Evolutionary conservation across 2,113 vertebrate genomes (phyloP).

Genomic region (Dendropsophus ebraccatus): DNA sequence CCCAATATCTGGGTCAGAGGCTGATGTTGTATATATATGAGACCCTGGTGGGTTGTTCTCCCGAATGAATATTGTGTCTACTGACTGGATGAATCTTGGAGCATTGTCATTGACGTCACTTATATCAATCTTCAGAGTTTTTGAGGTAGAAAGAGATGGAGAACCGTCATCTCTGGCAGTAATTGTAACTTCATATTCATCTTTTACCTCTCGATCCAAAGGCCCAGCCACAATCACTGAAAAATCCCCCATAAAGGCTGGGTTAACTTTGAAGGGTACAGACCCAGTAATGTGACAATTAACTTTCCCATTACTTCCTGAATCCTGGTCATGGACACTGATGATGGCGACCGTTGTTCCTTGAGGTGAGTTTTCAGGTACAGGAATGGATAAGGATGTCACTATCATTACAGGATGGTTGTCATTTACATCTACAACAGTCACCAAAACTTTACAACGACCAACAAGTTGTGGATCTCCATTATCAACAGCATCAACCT

Average conservation of each 20-base stretch:
- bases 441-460: neutral
- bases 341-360: slow-evolving; percentile 72
- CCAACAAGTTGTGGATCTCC: slow-evolving; percentile 58
- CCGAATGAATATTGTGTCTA: slow-evolving; percentile 65
- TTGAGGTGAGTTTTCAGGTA: slow-evolving; percentile 15
- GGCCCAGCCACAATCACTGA: slow-evolving; percentile 8
- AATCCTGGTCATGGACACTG: slow-evolving; percentile 72
- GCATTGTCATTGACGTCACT: slow-evolving; percentile 75
- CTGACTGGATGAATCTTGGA: slow-evolving; percentile 18
- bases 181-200: slow-evolving; percentile 66
- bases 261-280: slow-evolving; percentile 64
- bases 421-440: slow-evolving; percentile 13
- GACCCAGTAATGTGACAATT: slow-evolving; percentile 66
- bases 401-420: neutral
- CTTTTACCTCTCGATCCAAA: slow-evolving; percentile 70
- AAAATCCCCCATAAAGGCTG: neutral
- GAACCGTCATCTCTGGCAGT: slow-evolving; percentile 69
- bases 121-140: slow-evolving; percentile 66
- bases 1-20: slow-evolving; percentile 70
- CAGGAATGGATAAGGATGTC: neutral
- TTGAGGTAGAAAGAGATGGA: slow-evolving; percentile 66
- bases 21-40: slow-evolving; percentile 67
- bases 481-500: slow-evolving; percentile 61
- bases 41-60: slow-evolving; percentile 67
- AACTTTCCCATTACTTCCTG: slow-evolving; percentile 69